Base-by-base conservation (phyloP, 2,888 invertebrate genomes). In the Lasioglossum calceatum region DNA sequence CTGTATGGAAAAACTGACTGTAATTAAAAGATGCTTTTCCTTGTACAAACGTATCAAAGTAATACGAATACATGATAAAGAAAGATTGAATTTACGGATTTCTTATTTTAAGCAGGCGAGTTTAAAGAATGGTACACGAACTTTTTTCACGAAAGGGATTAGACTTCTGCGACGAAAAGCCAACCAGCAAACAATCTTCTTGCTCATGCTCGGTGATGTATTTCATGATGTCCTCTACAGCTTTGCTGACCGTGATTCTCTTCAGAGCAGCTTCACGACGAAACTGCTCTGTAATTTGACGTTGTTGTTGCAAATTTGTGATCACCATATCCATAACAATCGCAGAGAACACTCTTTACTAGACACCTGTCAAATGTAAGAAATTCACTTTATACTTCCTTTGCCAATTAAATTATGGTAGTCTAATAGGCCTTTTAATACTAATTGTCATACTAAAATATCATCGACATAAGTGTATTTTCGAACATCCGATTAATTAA, bases 121-220 rank as follows among this genome's bases (percentile, higher is more conserved):
- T 92, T 97, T 98, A 98, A 91, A 98, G 96, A 92, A 98, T 96
- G 92, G 97, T 97, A 96, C 99, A 99, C 85, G 98, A 97, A 95
- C 98, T 98, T 96, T 99, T 99, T 96, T 99, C 99, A 90, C 98
- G 97, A 96, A 98, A 99, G 47, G 99, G 99, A 96, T 99, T 99
- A 27, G 98, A 98, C 95, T 98, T 98, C 95, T 99, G 99, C 91
- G 98, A 98, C 88, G 98, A 98, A 95, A 99, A 99, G 58, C 99
- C 99, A 89, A 98, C 98, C 89, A 99, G 96, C 75, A 99, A 97
- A 93, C 98, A 99, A 96, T 99, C 99, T 94, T 99, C 99, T 92
- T 98, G 98, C 94, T 98, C 98, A 94, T 99, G 98, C 93, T 99
- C 98, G 71, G 97, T 97, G 89, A 99, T 98, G 94, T 97, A 99